Evolutionary conservation across 1,140 invertebrate species (phyloP).

Genomic region (Drosophila triauraria): DNA sequence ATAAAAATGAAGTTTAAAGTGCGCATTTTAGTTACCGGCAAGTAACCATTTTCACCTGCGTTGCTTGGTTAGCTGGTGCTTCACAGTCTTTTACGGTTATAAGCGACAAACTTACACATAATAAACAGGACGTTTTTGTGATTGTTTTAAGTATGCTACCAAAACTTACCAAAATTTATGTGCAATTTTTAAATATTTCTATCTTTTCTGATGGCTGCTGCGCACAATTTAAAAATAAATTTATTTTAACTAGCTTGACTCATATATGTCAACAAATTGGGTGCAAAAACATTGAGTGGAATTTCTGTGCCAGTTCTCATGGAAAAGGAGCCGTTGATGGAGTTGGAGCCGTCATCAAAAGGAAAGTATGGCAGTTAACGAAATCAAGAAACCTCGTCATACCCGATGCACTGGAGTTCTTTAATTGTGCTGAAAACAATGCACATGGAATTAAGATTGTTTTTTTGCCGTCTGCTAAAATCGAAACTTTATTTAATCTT

Average conservation of each 20-base stretch:
- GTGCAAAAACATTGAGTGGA: conserved; percentile 5
- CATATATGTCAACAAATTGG: neutral
- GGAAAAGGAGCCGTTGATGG: conserved; percentile 8
- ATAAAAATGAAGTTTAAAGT: conserved; percentile 32
- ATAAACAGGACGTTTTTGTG: conserved; percentile 5
- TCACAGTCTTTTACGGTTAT: conserved; percentile 16
- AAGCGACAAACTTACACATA: conserved; percentile 14
- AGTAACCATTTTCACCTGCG: conserved; percentile 31
- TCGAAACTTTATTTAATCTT: neutral
- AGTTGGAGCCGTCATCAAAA: conserved; percentile 8
- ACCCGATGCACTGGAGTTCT: neutral
- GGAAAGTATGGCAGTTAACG: conserved; percentile 5
- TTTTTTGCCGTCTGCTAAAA: neutral
- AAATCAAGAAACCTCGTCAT: neutral
- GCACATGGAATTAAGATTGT: neutral
- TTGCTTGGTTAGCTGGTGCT: conserved; percentile 18
- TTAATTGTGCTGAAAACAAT: conserved; percentile 1
- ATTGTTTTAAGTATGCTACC: neutral
- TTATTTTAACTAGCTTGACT: neutral
- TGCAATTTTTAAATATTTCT: neutral
- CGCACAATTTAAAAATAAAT: conserved; percentile 18
- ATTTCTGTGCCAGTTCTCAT: conserved; percentile 13
- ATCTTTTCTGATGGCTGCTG: conserved; percentile 18
- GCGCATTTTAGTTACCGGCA: conserved; percentile 31
- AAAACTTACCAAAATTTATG: conserved; percentile 3